Conservation (phyloP, 1,140 invertebrate species). For the Drosophila athabasca region DNA sequence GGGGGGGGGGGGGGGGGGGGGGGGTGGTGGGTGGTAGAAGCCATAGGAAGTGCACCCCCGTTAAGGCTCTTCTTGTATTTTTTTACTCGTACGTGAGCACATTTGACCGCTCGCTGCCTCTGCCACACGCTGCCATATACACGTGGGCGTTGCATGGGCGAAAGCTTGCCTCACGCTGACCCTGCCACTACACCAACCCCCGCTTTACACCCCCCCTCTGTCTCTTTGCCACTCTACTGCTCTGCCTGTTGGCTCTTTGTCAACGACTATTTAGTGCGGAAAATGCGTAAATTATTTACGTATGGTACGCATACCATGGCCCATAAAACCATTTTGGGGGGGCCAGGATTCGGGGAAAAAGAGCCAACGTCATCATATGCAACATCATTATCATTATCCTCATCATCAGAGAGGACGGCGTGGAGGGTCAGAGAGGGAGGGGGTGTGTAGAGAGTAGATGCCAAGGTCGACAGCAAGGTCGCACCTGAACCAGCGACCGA, state of each 20-base stretch:
- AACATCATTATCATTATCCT: constrained; percentile 6
- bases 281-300: constrained; percentile 76
- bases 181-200: constrained; percentile 5
- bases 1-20: neutral
- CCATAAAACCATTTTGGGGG: constrained; percentile 49
- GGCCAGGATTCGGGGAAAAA: constrained; percentile 24
- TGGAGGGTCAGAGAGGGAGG: neutral
- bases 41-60: constrained; percentile 47
- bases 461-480: constrained; percentile 70
- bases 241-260: constrained; percentile 47
- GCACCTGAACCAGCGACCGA: constrained; percentile 3
- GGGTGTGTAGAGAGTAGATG: constrained; percentile 17
- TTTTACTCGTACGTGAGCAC: constrained; percentile 67
- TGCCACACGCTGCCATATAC: neutral
- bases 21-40: constrained; percentile 40
- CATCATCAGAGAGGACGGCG: constrained; percentile 1
- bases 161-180: constrained; percentile 6
- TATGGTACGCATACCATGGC: constrained; percentile 9
- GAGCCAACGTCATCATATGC: constrained; percentile 25
- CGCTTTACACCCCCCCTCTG: constrained; percentile 18
- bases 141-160: neutral
- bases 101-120: constrained; percentile 47
- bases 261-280: constrained; percentile 74
- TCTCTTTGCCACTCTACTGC: constrained; percentile 7
- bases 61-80: constrained; percentile 46